A percentile compares a stretch with the other conserved stretches of the same genome.
These are phyloP conservation scores for Zaprionus africanus DNA, from an alignment of 1,140 invertebrate species.

Conservation along the genomic window DNA sequence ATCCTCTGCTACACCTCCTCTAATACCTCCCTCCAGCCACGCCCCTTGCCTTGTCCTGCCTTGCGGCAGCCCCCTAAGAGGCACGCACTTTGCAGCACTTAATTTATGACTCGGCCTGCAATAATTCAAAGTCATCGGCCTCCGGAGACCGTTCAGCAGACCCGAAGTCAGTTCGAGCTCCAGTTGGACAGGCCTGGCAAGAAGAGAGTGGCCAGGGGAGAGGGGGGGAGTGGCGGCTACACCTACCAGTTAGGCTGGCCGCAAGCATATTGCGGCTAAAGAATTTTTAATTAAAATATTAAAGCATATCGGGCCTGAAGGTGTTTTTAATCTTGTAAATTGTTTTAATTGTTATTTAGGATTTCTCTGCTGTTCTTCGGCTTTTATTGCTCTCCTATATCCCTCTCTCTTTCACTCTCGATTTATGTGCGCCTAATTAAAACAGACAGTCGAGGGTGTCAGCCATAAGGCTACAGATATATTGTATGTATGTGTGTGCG, in stretches of 20 bases:
- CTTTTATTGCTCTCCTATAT: conserved; percentile 28
- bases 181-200: conserved; percentile 13
- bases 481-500: not conserved
- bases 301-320: conserved; percentile 70
- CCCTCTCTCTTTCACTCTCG: conserved; percentile 41
- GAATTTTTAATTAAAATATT: conserved; percentile 83
- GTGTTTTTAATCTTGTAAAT: conserved; percentile 83
- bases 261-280: conserved; percentile 55
- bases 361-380: conserved; percentile 44
- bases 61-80: conserved; percentile 11
- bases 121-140: conserved; percentile 82
- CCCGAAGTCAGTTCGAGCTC: conserved; percentile 36
- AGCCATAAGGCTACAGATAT: conserved; percentile 13
- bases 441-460: conserved; percentile 68
- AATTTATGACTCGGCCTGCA: conserved; percentile 79
- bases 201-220: not conserved
- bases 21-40: not conserved
- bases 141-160: conserved; percentile 73
- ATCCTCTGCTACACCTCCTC: not conserved
- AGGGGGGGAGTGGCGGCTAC: not conserved
- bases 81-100: conserved; percentile 59
- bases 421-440: conserved; percentile 80
- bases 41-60: not conserved
- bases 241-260: conserved; percentile 29
- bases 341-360: conserved; percentile 83